phyloP scores from a whole-genome alignment of 2,797 vertebrate species.

The Paguma larvata region DNA sequence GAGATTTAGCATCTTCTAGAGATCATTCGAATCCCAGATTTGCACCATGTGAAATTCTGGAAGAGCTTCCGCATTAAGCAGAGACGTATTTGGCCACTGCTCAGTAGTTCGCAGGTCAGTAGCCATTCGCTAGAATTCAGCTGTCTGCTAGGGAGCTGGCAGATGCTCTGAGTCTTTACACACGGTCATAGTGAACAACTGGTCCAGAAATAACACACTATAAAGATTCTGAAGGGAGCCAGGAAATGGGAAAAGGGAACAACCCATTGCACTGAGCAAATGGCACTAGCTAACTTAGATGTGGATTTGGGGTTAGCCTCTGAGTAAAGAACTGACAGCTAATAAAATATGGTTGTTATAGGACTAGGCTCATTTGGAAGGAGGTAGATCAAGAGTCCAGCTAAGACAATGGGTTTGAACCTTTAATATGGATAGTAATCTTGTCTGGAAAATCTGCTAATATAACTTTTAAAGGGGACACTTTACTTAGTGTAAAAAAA shows the following conservation, averaged over 20 bases:
- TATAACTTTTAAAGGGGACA: conserved; percentile 19
- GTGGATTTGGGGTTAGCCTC: conserved; percentile 62
- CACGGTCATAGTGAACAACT: conserved; percentile 84
- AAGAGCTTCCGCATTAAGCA: conserved; percentile 67
- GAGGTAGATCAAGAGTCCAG: not conserved
- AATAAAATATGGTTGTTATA: conserved; percentile 1
- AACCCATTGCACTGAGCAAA: conserved; percentile 63
- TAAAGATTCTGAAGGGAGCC: conserved; percentile 81
- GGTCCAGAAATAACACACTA: conserved; percentile 82
- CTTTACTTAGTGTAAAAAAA: not conserved
- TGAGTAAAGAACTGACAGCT: conserved; percentile 6
- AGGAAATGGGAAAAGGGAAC: conserved; percentile 78
- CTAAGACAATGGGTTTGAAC: not conserved
- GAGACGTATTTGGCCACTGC: conserved; percentile 45
- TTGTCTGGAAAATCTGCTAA: not conserved
- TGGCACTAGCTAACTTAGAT: conserved; percentile 61
- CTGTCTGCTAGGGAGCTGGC: conserved; percentile 86
- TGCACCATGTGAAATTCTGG: conserved; percentile 67
- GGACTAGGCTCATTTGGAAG: not conserved
- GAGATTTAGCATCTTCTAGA: conserved; percentile 66
- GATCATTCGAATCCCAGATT: conserved; percentile 68
- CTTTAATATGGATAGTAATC: not conserved
- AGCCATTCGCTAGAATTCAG: conserved; percentile 84
- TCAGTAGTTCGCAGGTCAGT: conserved; percentile 80
- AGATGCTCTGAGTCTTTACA: conserved; percentile 81